Evolutionary conservation across 2,888 invertebrate species (phyloP), one percentile per base, ranked within the genome.

Genomic region (Selenia dentaria): DNA sequence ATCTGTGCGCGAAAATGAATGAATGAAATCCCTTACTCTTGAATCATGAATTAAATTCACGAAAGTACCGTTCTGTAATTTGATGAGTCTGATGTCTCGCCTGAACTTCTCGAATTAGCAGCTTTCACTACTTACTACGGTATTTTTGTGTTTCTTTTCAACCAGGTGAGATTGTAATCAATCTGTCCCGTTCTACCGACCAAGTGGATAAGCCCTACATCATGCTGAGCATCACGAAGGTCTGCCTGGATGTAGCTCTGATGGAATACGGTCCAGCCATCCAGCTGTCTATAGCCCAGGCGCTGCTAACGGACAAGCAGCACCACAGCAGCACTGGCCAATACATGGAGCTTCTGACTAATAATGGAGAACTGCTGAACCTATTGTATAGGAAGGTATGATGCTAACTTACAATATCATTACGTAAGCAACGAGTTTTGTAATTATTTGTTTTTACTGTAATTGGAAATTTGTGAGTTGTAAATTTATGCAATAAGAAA

Each of bases 191-290:
- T 24, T 93, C 94, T 0, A 91, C 88, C 45, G 94, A 94, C 43
- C 92, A 92, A 41, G 88, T 91, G 16, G 95, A 95, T 60, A 92
- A 93, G 25, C 94, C 95, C 0, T 96, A 96, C 75, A 83, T 96
- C 26, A 94, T 95, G 92, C 78, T 96, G 51, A 92, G 94, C 55
- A 73, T 96, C 18, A 93, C 93, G 42, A 92, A 94, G 49, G 75
- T 95, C 6, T 94, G 94, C 62, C 86, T 94, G 49, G 96, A 96
- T 72, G 91, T 94, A 36, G 96, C 96, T 0, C 82, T 95, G 16
- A 95, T 96, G 94, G 93, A 94, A 55, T 95, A 92, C 70, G 96
- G 96, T 0, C 94, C 95, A 0, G 96, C 95, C 0, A 83, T 95
- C 25, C 96, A 96, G 79, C 91, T 96, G 48, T 70, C 83, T 0